These are phyloP conservation scores for rat (Rattus norvegicus) DNA, from an alignment of 2,113 vertebrate species.

Conservation along the genomic window GRCr8 NC_086021.1:116623501-116624000, in stretches of 20 bases:
- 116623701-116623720: slow-evolving; percentile 41
- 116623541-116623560: slow-evolving; percentile 70
- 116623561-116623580: slow-evolving; percentile 49
- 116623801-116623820: slow-evolving; percentile 18
- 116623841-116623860: slow-evolving; percentile 70
- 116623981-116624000: neutral
- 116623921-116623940: slow-evolving; percentile 48
- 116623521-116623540: slow-evolving; percentile 77
- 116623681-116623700: slow-evolving; percentile 73
- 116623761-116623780: slow-evolving; percentile 72
- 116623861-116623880: slow-evolving; percentile 57
- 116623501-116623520: slow-evolving; percentile 71
- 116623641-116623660: slow-evolving; percentile 72
- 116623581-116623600: slow-evolving; percentile 69
- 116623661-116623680: slow-evolving; percentile 79
- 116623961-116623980: neutral
- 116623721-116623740: slow-evolving; percentile 61
- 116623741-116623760: slow-evolving; percentile 43
- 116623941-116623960: neutral
- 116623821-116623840: slow-evolving; percentile 58
- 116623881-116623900: slow-evolving; percentile 54
- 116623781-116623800: slow-evolving; percentile 72
- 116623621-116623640: slow-evolving; percentile 73
- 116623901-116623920: neutral
- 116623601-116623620: slow-evolving; percentile 80